Base-by-base conservation (phyloP, 1,140 invertebrate species). In the Ooceraea biroi region DNA sequence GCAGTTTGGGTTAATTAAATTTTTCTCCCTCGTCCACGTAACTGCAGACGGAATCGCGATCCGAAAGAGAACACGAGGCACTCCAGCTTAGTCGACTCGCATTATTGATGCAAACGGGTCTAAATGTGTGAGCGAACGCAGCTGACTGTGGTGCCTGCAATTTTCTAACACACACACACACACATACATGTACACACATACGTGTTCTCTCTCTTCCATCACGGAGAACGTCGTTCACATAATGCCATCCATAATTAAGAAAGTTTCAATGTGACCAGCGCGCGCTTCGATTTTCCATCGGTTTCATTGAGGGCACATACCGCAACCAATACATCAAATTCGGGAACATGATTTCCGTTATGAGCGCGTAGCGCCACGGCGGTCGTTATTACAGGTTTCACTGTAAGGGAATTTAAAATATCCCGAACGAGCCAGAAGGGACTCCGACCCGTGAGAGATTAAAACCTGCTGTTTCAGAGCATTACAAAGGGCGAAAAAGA, bases 201-300 rank as follows among this genome's bases (percentile, higher is more conserved):
- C 19, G 30, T 8, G 12, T 27, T 25, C 36, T 3, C 11, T 4
- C 3, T 63, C 36, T 36, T 5, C 50, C 14, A 52, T 11, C 12
- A n/a, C 5, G 7, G 12, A 50, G 17, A 77, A 52, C 8, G 11
- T 17, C 1, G 44, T 65, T 66, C 19, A 22, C 46, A n/a, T 66
- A 55, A 77, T 48, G 41, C 69, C 36, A 50, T 41, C 72, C 66
- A 85, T 83, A 82, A 88, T 88, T 73, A 88, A 85, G 84, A 88
- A 88, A 88, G 71, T 88, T 88, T 72, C 10, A 36, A 55, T 57
- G 74, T 66, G 22, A n/a, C 50, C 17, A 3, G 36, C 36, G 36
- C 36, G 10, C 72, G 27, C 0, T 73, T 36, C 19, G 55, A 74
- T 87, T 87, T 77, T 60, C 25, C 60, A 44, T 7, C 25, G 44